Base-by-base conservation (phyloP, 2,113 vertebrate species). In the Edolisoma coerulescens region DNA sequence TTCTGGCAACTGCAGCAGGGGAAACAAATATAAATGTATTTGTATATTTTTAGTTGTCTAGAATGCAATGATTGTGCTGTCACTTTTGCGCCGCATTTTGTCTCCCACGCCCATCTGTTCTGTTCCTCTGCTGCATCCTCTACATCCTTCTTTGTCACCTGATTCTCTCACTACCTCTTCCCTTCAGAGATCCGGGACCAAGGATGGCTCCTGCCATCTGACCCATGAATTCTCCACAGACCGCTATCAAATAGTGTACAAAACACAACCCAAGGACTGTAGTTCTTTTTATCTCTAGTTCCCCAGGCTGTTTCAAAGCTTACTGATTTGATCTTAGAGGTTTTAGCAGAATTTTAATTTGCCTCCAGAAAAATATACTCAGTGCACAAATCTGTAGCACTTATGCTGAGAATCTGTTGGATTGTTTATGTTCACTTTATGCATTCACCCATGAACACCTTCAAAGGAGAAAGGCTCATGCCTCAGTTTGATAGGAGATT, bases 21-120 rank as follows among this genome's bases (percentile, higher is more conserved):
- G 79, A 95, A 96, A 93, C 53, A 93, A 96, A 96, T 93, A 95
- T 70, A 84, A 93, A 95, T 81, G 80, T 82, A 96, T 96, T 94
- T 94, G 86, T 92, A 52, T 96, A 96, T 95, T 97, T 95, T 96
- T 96, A 94, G 96, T 87, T 94, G 88, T 94, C 95, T 97, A 95
- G 92, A 87, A 90, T 87, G 90, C 32, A 96, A 68, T 96, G 88
- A 93, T 93, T 96, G 69, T 76, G 64, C 95, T 97, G 95, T 93
- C 92, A 96, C 95, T 96, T 95, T 78, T 93, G 60, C 3, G 12
- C 22, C 27, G 13, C 78, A 0, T 91, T 96, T 95, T 87, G 20
- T 94, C 89, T 94, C 95, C 96, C 91, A 96, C 95, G 2, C 61
- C 96, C 87, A 96, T 96, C 94, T 96, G 95, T 83, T 95, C 89